Conservation (phyloP, 2,113 vertebrate species). For the Calyptomena viridis region DNA sequence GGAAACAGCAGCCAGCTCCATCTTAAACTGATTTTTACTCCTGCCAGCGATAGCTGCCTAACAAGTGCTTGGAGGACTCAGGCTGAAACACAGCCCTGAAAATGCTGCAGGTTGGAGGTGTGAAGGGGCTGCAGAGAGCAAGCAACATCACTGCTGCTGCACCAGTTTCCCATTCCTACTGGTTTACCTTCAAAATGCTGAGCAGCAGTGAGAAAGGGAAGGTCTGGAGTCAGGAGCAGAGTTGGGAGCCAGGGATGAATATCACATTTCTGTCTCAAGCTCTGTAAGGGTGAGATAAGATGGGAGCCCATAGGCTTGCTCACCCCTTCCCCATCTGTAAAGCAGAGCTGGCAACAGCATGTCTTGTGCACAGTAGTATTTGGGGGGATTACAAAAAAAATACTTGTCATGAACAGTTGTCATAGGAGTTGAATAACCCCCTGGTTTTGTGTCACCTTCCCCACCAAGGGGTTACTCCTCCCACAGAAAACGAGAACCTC, state of each 20-base stretch:
- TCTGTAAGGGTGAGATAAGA: background rate
- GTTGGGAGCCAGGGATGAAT: background rate
- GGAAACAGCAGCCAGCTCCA: background rate
- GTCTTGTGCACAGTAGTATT: accelerated
- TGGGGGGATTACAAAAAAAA: background rate
- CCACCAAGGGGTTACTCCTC: background rate
- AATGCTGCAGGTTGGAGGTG: background rate
- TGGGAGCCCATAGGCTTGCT: accelerated
- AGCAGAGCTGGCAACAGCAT: background rate
- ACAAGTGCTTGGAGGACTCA: background rate
- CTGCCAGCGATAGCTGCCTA: background rate
- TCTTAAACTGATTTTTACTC: background rate
- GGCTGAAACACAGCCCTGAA: background rate
- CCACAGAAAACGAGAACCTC: background rate
- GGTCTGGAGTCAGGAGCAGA: background rate
- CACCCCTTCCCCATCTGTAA: background rate
- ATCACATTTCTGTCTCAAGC: background rate
- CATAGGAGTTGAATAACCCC: accelerated
- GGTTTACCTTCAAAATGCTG: background rate
- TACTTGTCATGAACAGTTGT: background rate
- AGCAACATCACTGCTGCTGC: background rate
- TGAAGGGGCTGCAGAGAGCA: background rate
- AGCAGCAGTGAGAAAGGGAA: background rate
- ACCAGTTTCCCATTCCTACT: background rate
- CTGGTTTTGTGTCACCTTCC: background rate